These are phyloP conservation scores for Cololabis saira DNA, from an alignment of 2,113 vertebrate species.

Conservation along the genomic window DNA sequence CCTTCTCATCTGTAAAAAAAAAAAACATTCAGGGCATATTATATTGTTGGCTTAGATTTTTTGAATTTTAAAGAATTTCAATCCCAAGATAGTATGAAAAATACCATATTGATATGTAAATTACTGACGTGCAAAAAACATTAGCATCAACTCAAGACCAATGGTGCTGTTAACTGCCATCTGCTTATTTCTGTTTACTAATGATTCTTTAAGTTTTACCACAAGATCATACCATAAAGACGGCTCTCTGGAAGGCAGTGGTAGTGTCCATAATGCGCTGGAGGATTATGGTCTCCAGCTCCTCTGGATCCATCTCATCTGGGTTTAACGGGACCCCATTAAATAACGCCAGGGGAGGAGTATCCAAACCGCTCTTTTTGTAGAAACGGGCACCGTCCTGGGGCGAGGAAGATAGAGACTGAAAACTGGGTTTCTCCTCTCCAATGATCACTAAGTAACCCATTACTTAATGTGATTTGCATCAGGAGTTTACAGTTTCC, in stretches of 20 bases:
- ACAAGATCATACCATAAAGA: conserved; percentile 85
- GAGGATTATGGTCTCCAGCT: conserved; percentile 86
- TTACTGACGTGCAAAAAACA: not conserved
- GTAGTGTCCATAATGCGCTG: conserved; percentile 90
- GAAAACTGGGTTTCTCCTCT: not conserved
- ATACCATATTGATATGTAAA: not conserved
- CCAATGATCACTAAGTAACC: not conserved
- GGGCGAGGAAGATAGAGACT: conserved; percentile 20
- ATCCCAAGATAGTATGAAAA: not conserved
- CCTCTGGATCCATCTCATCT: conserved; percentile 87
- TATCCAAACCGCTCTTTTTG: conserved; percentile 87
- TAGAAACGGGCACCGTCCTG: conserved; percentile 91
- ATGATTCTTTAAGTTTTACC: not conserved
- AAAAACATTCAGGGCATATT: too few species aligned
- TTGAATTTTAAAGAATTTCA: too few species aligned
- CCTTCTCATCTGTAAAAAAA: too few species aligned
- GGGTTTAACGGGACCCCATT: conserved; percentile 89
- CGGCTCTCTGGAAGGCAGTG: conserved; percentile 87
- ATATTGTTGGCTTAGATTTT: too few species aligned
- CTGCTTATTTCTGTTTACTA: not conserved
- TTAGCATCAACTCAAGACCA: not conserved
- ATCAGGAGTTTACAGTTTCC: not conserved
- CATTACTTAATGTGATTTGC: not conserved
- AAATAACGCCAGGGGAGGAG: conserved; percentile 91
- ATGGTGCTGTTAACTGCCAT: not conserved